Conservation (phyloP, 1,140 invertebrate species). For the Globodera ellingtonae region DNA sequence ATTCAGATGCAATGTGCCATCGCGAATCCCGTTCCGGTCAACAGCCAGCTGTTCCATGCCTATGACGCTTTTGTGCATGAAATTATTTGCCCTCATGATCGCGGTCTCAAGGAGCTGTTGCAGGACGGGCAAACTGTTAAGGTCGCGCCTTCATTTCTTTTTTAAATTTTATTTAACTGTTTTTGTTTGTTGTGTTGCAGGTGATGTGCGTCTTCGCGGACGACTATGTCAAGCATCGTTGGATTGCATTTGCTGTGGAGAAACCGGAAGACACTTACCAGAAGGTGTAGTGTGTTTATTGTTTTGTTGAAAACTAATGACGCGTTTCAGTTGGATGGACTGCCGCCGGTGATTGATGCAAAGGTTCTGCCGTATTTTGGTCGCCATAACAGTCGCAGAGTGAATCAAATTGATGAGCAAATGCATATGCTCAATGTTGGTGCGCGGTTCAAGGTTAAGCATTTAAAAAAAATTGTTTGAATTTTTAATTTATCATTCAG, state of each 20-base stretch:
- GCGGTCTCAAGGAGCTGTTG: neutral
- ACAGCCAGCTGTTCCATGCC: neutral
- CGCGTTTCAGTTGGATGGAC: neutral
- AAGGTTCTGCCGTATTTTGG: conserved; percentile 15
- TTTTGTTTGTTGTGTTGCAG: neutral
- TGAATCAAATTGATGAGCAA: neutral
- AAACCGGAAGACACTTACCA: neutral
- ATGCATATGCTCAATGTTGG: neutral
- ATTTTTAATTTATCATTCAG: neutral
- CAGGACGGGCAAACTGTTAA: neutral
- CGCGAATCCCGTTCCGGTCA: neutral
- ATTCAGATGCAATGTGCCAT: neutral
- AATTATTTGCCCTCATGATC: neutral
- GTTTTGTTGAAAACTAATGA: neutral
- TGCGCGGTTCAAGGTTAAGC: neutral
- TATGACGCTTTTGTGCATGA: neutral
- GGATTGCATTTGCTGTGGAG: conserved; percentile 18
- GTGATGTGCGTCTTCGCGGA: conserved; percentile 4
- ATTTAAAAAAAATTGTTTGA: too few relatives aligned
- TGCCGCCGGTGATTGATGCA: neutral
- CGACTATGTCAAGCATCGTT: neutral
- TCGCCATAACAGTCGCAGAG: neutral
- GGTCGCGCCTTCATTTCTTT: neutral
- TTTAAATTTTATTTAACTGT: neutral
- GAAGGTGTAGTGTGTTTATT: neutral